These are phyloP conservation scores for Notothenia coriiceps DNA, from an alignment of 2,113 vertebrate genomes.

Conservation along the genomic window DNA sequence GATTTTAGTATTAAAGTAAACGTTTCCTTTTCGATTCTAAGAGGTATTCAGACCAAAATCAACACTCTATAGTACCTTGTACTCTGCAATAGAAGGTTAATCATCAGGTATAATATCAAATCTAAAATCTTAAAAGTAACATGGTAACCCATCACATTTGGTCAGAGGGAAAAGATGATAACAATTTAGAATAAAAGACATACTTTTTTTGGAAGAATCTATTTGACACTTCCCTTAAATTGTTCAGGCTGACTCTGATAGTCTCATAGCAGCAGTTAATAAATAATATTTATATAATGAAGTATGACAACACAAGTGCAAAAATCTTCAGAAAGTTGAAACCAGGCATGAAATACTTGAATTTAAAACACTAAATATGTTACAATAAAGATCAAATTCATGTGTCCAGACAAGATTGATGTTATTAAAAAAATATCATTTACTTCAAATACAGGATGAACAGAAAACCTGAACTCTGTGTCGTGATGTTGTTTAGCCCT, in stretches of 20 bases:
- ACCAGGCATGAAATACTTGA: not conserved
- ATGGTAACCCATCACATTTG: not conserved
- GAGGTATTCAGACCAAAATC: not conserved
- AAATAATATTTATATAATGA: constrained; percentile 1
- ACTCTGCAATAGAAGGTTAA: not conserved
- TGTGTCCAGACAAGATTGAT: not conserved
- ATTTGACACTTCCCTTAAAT: not conserved
- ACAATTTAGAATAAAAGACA: not conserved
- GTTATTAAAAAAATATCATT: constrained; percentile 10
- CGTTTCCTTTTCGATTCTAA: not conserved
- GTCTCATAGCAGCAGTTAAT: not conserved
- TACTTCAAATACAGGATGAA: constrained; percentile 12
- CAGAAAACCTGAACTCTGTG: not conserved
- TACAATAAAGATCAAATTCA: not conserved
- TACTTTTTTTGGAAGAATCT: not conserved
- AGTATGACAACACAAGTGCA: not conserved
- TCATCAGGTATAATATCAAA: not conserved
- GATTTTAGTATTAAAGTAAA: not conserved
- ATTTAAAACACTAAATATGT: not conserved
- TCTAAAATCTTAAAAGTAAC: not conserved
- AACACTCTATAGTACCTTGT: not conserved
- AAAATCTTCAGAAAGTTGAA: not conserved
- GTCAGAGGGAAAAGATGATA: not conserved
- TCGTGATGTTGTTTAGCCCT: constrained; percentile 14
- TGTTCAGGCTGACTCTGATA: not conserved